phyloP scores from a whole-genome alignment of 2,113 vertebrate species.

The Dasypus novemcinctus region DNA sequence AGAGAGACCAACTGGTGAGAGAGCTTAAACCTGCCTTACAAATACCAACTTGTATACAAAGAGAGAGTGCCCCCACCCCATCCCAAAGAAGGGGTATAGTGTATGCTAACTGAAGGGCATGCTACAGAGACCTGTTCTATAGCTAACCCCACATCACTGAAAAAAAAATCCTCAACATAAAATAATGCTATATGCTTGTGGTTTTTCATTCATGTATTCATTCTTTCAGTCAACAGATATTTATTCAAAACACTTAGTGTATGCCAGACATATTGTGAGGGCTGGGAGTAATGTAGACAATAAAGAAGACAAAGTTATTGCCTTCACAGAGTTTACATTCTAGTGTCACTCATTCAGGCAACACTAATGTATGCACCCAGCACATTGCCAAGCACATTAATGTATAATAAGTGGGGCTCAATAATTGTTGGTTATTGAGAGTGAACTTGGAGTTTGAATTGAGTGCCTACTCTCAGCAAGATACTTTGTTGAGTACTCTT shows the following conservation, averaged over 20 bases:
- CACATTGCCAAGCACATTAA: background rate
- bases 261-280: background rate
- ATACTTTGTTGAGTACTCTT: background rate
- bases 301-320: background rate
- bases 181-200: background rate
- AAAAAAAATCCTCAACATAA: background rate
- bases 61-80: background rate
- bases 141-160: background rate
- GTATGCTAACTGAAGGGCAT: background rate
- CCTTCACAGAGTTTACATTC: background rate
- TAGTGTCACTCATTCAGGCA: background rate
- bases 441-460: constrained; percentile 38
- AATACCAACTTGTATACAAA: background rate
- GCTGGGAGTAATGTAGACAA: background rate
- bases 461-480: background rate
- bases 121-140: background rate
- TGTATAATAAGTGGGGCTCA: background rate
- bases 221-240: background rate
- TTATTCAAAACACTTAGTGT: background rate
- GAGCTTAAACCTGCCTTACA: background rate
- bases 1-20: background rate
- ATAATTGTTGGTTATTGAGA: background rate
- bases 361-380: background rate
- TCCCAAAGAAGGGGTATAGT: background rate
- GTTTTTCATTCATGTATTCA: background rate